phyloP scores from a whole-genome alignment of 2,113 vertebrate genomes.

The Ctenodactylus gundi region DNA sequence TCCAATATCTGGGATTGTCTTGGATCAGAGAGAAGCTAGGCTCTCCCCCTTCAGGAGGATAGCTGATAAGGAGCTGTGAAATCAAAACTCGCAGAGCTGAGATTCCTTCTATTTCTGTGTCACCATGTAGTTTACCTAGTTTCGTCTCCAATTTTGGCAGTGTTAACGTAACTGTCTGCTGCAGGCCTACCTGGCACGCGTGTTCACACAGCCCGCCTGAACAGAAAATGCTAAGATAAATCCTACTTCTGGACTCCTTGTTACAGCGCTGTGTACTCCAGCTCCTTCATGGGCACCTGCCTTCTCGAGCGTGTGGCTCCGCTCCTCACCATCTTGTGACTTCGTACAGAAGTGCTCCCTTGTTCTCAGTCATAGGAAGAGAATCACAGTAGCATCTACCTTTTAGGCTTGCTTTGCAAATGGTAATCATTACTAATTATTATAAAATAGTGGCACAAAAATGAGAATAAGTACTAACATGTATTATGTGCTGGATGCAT shows the following conservation, averaged over 20 bases:
- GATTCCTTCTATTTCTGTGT: neutral
- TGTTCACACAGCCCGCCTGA: neutral
- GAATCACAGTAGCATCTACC: neutral
- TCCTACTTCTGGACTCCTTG: neutral
- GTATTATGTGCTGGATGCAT: neutral
- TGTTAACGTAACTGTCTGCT: fast-evolving
- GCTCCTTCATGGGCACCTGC: fast-evolving
- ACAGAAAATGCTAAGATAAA: neutral
- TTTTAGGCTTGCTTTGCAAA: neutral
- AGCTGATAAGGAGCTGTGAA: neutral
- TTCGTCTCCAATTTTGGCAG: neutral
- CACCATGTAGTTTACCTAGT: neutral
- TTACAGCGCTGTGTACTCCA: neutral
- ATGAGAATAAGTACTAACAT: neutral
- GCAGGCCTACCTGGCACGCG: neutral
- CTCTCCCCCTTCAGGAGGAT: neutral
- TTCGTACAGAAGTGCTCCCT: neutral
- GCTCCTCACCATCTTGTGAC: neutral
- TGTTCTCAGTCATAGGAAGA: neutral
- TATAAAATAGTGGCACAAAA: neutral
- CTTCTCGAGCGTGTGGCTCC: neutral
- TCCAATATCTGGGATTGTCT: neutral
- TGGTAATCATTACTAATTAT: neutral
- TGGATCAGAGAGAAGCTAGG: neutral
- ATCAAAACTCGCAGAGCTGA: neutral